Conservation (phyloP, 2,113 vertebrate genomes). For the Rhipidura dahli region DNA sequence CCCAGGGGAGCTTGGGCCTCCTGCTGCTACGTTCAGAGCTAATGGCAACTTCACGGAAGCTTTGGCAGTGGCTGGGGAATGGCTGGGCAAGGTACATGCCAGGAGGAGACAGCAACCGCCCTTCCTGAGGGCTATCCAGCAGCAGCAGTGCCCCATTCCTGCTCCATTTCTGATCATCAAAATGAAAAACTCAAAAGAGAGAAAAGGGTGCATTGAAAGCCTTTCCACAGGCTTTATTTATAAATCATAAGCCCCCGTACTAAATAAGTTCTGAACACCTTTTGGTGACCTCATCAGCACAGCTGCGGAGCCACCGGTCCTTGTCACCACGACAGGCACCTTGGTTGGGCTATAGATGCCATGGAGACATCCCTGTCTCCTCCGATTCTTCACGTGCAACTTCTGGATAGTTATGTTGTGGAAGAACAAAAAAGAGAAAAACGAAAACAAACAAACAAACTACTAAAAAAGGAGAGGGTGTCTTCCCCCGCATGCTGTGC, state of each 20-base stretch:
- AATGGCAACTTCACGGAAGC: no score
- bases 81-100: rapidly evolving
- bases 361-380: neutral
- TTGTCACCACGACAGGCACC: neutral
- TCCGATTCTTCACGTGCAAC: neutral
- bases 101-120: neutral
- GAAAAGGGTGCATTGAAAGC: neutral
- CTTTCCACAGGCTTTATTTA: neutral
- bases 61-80: neutral
- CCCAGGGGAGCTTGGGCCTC: neutral
- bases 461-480: neutral
- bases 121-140: neutral
- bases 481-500: neutral
- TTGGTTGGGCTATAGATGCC: neutral
- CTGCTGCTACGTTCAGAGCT: neutral
- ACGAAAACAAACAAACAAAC: no score
- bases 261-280: neutral
- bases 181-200: neutral
- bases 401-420: neutral
- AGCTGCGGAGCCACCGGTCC: neutral
- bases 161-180: neutral
- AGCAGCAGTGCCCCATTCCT: neutral
- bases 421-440: neutral
- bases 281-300: neutral
- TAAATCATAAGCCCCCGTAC: neutral